Conservation (phyloP, 2,113 vertebrate genomes). For the Ptychochromis oligacanthus region DNA sequence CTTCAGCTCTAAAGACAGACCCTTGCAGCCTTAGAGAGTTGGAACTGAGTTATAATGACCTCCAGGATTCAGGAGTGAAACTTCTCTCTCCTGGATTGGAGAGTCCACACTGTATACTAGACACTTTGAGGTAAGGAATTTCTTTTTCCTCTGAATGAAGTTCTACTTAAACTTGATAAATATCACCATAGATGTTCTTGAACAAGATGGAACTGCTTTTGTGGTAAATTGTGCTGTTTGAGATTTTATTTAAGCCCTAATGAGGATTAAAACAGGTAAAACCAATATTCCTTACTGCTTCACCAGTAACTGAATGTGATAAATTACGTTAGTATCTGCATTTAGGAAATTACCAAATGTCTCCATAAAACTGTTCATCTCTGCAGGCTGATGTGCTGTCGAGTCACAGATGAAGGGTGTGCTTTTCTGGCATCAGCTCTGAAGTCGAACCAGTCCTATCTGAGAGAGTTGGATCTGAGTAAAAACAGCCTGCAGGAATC, state of each 20-base stretch:
- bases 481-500: neutral
- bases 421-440: neutral
- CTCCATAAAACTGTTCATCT: neutral
- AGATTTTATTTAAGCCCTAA: too few relatives aligned
- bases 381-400: neutral
- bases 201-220: too few relatives aligned
- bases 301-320: too few relatives aligned
- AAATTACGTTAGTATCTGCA: too few relatives aligned
- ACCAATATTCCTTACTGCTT: too few relatives aligned
- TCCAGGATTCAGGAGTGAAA: slow-evolving; percentile 2
- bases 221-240: too few relatives aligned
- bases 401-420: neutral
- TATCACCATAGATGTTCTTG: too few relatives aligned
- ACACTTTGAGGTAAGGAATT: slow-evolving; percentile 5
- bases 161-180: too few relatives aligned
- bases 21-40: slow-evolving; percentile 6
- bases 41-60: neutral
- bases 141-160: neutral
- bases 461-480: slow-evolving; percentile 12
- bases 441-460: neutral
- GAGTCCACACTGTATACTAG: neutral
- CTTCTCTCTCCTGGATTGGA: neutral
- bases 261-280: too few relatives aligned
- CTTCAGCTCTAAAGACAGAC: neutral
- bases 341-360: too few relatives aligned